phyloP scores from a whole-genome alignment of 2,113 vertebrate species.

The Toxotes jaculatrix region DNA sequence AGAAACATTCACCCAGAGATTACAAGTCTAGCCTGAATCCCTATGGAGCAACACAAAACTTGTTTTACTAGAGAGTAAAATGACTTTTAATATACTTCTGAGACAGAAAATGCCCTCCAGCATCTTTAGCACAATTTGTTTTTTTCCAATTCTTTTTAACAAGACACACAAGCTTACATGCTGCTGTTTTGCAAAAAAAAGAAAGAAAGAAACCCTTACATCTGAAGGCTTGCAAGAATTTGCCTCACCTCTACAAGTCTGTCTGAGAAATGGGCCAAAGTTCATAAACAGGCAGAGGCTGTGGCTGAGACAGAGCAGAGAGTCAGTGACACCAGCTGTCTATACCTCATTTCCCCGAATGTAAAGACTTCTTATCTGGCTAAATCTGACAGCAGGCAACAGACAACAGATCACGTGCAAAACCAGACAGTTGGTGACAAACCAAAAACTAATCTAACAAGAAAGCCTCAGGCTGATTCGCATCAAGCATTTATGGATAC shows the following conservation, averaged over 20 bases:
- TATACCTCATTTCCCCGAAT: conserved; percentile 2
- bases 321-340: conserved; percentile 31
- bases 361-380: conserved; percentile 30
- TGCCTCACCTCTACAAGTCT: conserved; percentile 3
- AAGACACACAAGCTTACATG: not conserved
- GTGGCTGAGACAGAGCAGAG: conserved; percentile 40
- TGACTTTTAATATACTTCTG: not conserved
- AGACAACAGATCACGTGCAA: conserved; percentile 6
- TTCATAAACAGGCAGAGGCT: conserved; percentile 55
- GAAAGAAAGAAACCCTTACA: not conserved
- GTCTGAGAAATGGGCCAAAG: conserved; percentile 67
- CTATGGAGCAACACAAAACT: not conserved
- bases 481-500: not conserved
- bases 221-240: conserved; percentile 17
- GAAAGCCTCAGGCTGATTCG: not conserved
- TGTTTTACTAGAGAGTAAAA: conserved; percentile 13
- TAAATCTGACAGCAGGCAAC: conserved; percentile 16
- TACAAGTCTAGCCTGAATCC: not conserved
- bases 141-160: not conserved
- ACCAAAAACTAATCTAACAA: conserved; percentile 19
- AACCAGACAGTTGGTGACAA: not conserved
- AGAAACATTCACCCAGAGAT: conserved; percentile 21
- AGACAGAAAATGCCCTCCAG: not conserved
- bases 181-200: not conserved
- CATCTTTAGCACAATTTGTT: not conserved